A percentile compares a stretch with the other conserved stretches of the same genome.
Conservation (phyloP, 2,113 vertebrate genomes). For the Nicator chloris region DNA sequence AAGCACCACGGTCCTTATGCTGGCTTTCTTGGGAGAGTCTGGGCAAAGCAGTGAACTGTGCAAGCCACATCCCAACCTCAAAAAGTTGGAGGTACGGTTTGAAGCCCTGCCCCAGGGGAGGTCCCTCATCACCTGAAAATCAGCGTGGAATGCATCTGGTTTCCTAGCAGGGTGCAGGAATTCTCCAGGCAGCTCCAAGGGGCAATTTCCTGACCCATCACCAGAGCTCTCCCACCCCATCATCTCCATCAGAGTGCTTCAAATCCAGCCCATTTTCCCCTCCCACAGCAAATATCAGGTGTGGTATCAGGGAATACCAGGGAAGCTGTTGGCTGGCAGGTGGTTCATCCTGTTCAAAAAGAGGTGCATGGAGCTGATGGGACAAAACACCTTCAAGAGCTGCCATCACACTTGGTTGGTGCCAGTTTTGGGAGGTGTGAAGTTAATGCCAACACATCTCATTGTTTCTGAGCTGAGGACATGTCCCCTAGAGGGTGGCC, state of each 20-base stretch:
- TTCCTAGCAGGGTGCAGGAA: neutral
- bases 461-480: neutral
- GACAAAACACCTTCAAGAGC: neutral
- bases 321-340: neutral
- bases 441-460: neutral
- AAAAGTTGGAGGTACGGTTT: neutral
- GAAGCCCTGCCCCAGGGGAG: neutral
- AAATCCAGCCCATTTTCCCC: neutral
- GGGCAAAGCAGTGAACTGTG: neutral
- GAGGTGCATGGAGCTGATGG: neutral
- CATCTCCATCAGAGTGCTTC: neutral
- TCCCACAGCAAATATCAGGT: neutral
- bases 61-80: neutral
- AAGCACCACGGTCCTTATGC: rapidly evolving
- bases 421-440: neutral
- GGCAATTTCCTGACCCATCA: neutral
- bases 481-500: neutral
- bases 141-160: neutral
- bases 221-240: neutral
- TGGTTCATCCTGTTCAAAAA: neutral
- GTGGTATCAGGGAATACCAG: neutral
- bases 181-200: neutral
- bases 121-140: neutral
- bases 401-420: neutral
- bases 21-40: neutral